Evolutionary conservation across 2,888 invertebrate genomes (phyloP).

Genomic region (Xestia rhomboidea): DNA sequence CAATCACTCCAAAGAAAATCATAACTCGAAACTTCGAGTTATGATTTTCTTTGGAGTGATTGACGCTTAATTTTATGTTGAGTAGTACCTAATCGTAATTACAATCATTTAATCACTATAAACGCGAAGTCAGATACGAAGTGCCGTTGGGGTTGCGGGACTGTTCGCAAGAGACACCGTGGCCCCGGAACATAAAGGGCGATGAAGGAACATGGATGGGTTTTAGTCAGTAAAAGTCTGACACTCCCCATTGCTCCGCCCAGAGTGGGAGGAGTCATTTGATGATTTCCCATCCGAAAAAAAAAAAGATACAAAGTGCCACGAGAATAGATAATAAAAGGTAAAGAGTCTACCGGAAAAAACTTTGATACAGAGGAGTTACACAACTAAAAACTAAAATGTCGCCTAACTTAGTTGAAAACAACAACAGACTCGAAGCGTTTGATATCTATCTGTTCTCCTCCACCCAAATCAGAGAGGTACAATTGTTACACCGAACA

Average conservation of each 20-base stretch:
- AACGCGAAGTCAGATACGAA: not conserved
- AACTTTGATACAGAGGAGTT: slow-evolving; percentile 9
- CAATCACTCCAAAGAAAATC: too few relatives aligned
- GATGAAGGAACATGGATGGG: too few relatives aligned
- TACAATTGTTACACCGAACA: slow-evolving; percentile 40
- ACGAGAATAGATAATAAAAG: not conserved
- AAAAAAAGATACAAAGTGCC: too few relatives aligned
- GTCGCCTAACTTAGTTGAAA: slow-evolving; percentile 41
- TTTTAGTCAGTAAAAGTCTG: too few relatives aligned
- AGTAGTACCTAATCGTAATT: not conserved
- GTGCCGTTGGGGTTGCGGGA: too few relatives aligned
- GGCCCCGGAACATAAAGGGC: too few relatives aligned
- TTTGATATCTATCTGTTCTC: slow-evolving; percentile 40
- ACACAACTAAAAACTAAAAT: slow-evolving; percentile 43
- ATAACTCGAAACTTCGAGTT: too few relatives aligned
- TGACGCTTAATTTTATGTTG: slow-evolving; percentile 47
- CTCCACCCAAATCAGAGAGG: slow-evolving; percentile 20
- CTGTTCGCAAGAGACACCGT: too few relatives aligned
- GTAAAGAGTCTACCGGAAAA: slow-evolving; percentile 4
- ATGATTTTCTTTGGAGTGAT: slow-evolving; percentile 58
- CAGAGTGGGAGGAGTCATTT: too few relatives aligned
- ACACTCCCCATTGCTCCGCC: too few relatives aligned
- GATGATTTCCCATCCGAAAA: too few relatives aligned
- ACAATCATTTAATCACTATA: not conserved
- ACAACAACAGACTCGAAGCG: slow-evolving; percentile 36